These are phyloP conservation scores for Drosophila pegasa DNA, from an alignment of 2,888 invertebrate species.

Conservation along the genomic window DNA sequence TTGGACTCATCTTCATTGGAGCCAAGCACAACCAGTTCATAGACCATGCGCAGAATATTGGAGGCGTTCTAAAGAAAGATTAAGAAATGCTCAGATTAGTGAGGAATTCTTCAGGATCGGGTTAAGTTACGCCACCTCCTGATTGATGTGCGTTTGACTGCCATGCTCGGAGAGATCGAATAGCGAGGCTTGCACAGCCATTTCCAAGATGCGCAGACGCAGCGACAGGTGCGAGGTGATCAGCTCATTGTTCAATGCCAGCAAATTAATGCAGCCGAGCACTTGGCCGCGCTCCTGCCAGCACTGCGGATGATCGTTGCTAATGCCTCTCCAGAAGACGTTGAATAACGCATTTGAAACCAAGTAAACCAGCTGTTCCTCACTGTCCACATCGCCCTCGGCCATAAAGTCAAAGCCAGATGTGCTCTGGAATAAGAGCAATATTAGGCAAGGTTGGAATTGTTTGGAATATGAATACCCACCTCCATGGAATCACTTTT, in stretches of 20 bases:
- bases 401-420: conserved; percentile 80
- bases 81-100: background rate
- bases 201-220: conserved; percentile 87
- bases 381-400: conserved; percentile 84
- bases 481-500: conserved; percentile 81
- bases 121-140: conserved; percentile 79
- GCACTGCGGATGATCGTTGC: conserved; percentile 86
- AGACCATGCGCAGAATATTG: conserved; percentile 86
- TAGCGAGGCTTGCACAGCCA: conserved; percentile 87
- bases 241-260: conserved; percentile 86
- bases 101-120: rapidly evolving
- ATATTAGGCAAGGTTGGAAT: background rate
- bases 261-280: conserved; percentile 87
- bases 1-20: conserved; percentile 86
- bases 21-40: conserved; percentile 86
- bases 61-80: conserved; percentile 85
- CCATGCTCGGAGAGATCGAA: conserved; percentile 87
- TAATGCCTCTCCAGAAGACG: conserved; percentile 87
- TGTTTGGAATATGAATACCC: background rate
- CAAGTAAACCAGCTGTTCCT: conserved; percentile 87
- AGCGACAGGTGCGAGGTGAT: conserved; percentile 86
- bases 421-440: conserved; percentile 45
- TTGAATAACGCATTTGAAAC: conserved; percentile 87
- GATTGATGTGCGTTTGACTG: conserved; percentile 83
- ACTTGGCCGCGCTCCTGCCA: conserved; percentile 88